Base-by-base conservation (phyloP, 92 coral and sea anemone genomes). In the Epizoanthus illoricatus region DNA sequence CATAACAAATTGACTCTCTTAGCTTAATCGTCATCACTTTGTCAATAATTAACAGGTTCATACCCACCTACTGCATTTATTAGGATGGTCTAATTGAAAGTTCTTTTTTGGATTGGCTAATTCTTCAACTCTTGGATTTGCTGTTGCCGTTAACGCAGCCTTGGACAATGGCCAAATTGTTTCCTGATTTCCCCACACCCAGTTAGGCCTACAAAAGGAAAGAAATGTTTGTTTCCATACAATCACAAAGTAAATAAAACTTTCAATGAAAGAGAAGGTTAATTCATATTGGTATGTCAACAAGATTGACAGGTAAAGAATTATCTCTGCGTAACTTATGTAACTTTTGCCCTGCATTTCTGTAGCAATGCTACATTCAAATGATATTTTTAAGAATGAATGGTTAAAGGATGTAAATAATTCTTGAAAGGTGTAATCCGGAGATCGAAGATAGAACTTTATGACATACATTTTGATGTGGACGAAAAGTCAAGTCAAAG, bases 21-120 rank as follows among this genome's bases (percentile, higher is more conserved):
- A 20, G 6, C 8, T 16, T 19, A 71, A 15, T 75, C 45, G 20
- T 42, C 69, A 63, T 45, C 9, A 0, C 45, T 70, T 60, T 76
- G 81, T 40, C 81, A 76, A 61, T 68, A 60, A 76, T 60, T 76
- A 69, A 54, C 76, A 16, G 17, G 5, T 82, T 72, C 54, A 28
- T 49, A 69, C 83, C 78, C 80, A 95, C 98, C 98, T 91, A 73
- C 82, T 83, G 47, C 98, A 90, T 68, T 79, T 83, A 64, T 88
- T 88, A n/a, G 94, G 90, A 42, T 90, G 85, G 23, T 87, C 94
- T 40, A 67, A 57, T 64, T 89, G 98, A 73, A 89, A 87, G 79
- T 95, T 88, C 84, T 93, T 91, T 69, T 93, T 95, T 36, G 98
- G 94, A 15, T 89, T 89, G 24, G 98, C 96, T 69, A 95, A 78